These are phyloP conservation scores for Eretmochelys imbricata DNA, from an alignment of 2,113 vertebrate genomes.

Conservation along the genomic window DNA sequence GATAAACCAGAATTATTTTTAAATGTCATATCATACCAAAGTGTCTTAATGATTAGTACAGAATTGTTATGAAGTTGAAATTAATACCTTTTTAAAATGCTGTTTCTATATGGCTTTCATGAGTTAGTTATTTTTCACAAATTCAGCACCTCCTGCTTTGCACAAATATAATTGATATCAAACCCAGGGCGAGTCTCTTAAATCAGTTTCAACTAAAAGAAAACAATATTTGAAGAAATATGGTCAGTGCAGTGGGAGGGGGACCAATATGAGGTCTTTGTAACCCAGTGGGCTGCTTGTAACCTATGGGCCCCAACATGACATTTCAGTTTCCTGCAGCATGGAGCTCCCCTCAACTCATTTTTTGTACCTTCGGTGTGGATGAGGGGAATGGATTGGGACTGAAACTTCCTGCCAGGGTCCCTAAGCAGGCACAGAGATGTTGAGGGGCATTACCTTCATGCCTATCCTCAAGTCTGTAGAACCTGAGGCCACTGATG, in stretches of 20 bases:
- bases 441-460: not conserved
- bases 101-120: rapidly evolving
- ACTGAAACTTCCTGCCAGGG: not conserved
- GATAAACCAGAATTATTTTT: not conserved
- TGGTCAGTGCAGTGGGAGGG: not conserved
- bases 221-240: not conserved
- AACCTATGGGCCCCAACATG: not conserved
- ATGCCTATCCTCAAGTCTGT: not conserved
- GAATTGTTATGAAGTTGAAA: not conserved
- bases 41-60: not conserved
- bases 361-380: not conserved
- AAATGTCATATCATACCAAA: not conserved
- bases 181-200: not conserved
- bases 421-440: not conserved
- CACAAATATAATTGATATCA: not conserved
- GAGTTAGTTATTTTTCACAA: not conserved
- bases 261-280: not conserved
- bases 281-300: not conserved
- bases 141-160: not conserved
- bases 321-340: not conserved
- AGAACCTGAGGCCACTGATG: not conserved
- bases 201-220: not conserved
- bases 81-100: not conserved
- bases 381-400: not conserved
- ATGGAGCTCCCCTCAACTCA: not conserved